Conservation (phyloP, 2,888 invertebrate species). For the Eupithecia centaureata region DNA sequence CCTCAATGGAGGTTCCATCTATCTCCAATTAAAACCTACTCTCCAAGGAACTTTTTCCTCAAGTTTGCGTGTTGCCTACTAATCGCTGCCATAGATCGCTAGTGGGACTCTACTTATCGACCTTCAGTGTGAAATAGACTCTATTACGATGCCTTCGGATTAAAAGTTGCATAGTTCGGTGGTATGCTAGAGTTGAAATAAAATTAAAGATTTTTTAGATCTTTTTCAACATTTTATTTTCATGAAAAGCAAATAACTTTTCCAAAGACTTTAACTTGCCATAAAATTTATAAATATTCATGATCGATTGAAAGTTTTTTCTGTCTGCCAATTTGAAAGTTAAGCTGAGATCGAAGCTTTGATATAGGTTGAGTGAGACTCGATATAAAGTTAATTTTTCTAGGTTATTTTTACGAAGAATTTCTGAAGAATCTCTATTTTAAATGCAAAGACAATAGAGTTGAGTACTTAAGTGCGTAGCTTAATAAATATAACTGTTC, state of each 20-base stretch:
- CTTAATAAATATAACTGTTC: not conserved
- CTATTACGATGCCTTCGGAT: not conserved
- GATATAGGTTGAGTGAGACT: constrained; percentile 8
- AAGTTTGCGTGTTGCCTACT: constrained; percentile 23
- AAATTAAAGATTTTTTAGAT: not conserved
- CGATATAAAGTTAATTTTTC: not conserved
- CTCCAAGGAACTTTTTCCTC: constrained; percentile 23
- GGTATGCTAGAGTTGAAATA: not conserved
- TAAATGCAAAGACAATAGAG: not conserved
- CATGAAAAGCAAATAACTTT: not conserved
- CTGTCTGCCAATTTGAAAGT: constrained; percentile 27
- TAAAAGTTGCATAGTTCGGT: not conserved
- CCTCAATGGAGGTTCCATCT: constrained; percentile 6
- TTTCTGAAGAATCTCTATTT: not conserved
- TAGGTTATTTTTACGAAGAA: not conserved
- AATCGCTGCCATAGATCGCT: constrained; percentile 10
- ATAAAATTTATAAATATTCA: constrained; percentile 24
- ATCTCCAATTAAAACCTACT: constrained; percentile 18
- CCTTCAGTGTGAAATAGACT: not conserved
- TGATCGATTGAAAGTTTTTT: constrained; percentile 23
- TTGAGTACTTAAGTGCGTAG: not conserved
- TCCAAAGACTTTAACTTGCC: not conserved
- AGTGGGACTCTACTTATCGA: not conserved
- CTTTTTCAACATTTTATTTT: not conserved
- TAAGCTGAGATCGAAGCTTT: constrained; percentile 19